These are phyloP conservation scores for Notarius quadriscutis DNA, from an alignment of 2,113 vertebrate species.

Conservation along the genomic window DNA sequence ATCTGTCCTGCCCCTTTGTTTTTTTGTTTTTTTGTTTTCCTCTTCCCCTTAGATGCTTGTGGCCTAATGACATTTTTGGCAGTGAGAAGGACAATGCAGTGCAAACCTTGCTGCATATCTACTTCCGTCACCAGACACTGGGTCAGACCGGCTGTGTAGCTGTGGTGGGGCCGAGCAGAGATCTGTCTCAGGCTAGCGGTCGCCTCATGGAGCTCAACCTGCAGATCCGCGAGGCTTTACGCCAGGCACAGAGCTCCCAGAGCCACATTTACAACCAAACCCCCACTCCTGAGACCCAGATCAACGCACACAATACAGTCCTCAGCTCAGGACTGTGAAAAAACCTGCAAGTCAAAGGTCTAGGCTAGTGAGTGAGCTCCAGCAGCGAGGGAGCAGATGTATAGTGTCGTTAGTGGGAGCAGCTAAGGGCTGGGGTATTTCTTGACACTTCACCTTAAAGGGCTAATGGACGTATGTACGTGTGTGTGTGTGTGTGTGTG, in stretches of 20 bases:
- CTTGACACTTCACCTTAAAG: conserved; percentile 69
- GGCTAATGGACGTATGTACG: conserved; percentile 70
- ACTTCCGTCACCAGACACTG: conserved; percentile 95
- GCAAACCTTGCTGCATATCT: conserved; percentile 92
- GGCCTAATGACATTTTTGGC: conserved; percentile 97
- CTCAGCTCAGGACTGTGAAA: conserved; percentile 87
- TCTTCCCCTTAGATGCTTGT: conserved; percentile 77
- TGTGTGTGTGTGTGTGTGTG: conserved; percentile 57
- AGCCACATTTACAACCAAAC: conserved; percentile 64
- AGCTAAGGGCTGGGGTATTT: conserved; percentile 53
- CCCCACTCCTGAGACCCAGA: conserved; percentile 46
- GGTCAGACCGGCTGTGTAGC: conserved; percentile 94
- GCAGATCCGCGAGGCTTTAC: conserved; percentile 91
- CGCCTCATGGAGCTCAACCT: conserved; percentile 97
- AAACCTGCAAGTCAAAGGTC: conserved; percentile 52
- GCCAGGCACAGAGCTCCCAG: conserved; percentile 80
- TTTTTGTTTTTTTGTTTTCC: neutral
- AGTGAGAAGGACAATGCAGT: conserved; percentile 85
- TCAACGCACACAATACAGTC: conserved; percentile 58
- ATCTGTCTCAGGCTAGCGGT: conserved; percentile 87
- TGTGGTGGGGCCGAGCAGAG: conserved; percentile 87
- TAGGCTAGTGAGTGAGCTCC: neutral
- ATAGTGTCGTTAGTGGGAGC: conserved; percentile 6
- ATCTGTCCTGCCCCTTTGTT: neutral
- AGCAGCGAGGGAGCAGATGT: conserved; percentile 9